Base-by-base conservation (phyloP, 2,113 vertebrate genomes). In the Colistium nudipinnis region DNA sequence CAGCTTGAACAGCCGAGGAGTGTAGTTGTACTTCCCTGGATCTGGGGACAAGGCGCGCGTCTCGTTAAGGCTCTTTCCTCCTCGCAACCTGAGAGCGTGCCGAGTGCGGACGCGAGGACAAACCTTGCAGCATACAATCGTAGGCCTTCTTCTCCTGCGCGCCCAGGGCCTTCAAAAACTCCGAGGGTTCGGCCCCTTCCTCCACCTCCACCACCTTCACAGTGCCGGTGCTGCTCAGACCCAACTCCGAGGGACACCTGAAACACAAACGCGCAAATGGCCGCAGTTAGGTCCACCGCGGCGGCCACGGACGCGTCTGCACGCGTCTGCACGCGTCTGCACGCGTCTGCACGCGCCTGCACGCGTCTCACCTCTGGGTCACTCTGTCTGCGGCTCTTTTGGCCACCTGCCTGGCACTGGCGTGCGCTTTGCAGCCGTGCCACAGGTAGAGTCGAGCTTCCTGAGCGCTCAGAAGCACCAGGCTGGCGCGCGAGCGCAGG, bases 71-170 rank as follows among this genome's bases (percentile, higher is more conserved):
- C 11, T 51, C 16, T 14, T 16, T 60, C n/a, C n/a, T 35, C 4
- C n/a, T 7, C 13, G 35, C 35, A n/a, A n/a, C n/a, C n/a, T n/a
- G n/a, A n/a, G 5, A 45, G 10, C 16, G 10, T 0, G 1, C 1
- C 1, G 2, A 16, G 12, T 16, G 16, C n/a, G n/a, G 25, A 12
- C 4, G 17, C 19, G 48, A 25, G 28, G 4, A 11, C 10, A 1
- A 64, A 94, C 94, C 93, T 89, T 94, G 76, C 61, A 94, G 87
- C 93, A 94, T 94, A 53, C 92, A 94, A 84, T 94, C 93, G 13
- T 94, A 94, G 4, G 92, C 78, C 74, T 93, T 94, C 70, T 84
- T 91, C 74, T 93, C 90, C 66, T 82, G 74, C 4, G 62, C 19
- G 7, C 91, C 90, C 67, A 94, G 72, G 53, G 85, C 89, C 24